Base-by-base conservation (phyloP, 1,140 invertebrate species). In the Forficula auricularia region DNA sequence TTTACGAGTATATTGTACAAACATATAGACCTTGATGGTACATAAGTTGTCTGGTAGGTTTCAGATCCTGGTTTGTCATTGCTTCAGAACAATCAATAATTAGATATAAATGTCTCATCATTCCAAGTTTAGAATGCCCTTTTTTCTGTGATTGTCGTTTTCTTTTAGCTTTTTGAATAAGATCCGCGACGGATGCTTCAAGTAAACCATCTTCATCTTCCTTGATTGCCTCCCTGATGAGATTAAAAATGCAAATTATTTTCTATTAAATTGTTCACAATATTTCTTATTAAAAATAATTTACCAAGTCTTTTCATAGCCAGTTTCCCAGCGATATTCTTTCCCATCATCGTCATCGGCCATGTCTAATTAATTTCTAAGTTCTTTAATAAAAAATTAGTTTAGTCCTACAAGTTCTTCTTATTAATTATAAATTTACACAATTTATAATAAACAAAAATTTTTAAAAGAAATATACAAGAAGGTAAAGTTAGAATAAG, bases 251-350 rank as follows among this genome's bases (percentile, higher is more conserved):
- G 12, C 14, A 12, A 41, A 30, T 8, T 15, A 15, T 6, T 3
- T 4, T 6, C 4, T 41, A 41, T 15, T 27, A 27, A 22, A 2
- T 31, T 31, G 3, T 19, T 12, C 6, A 6, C 22, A 12, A 39
- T 8, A 7, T 7, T n/a, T 14, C 8, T 9, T 9, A 8, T 9
- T 19, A 13, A 20, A 45, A 40, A 42, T 32, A 44, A 59, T 56
- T 66, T 67, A 86, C 88, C 88, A 92, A 56, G 87, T 91, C 63
- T 89, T 90, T 62, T 97, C 90, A 65, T 96, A 97, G 54, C 90
- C 91, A 33, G 84, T 90, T 60, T 96, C 90, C 90, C 90, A 96
- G 16, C 88, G 72, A 58, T 96, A 96, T 56, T 90, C 88, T 55
- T 90, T 89, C 33, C 76, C 72, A 56, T 89, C 85, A 33, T 87